Percentiles rank a stretch among this genome's conserved stretches.
phyloP scores from a whole-genome alignment of 2,113 vertebrate species.

The Balaenoptera acutorostrata region DNA sequence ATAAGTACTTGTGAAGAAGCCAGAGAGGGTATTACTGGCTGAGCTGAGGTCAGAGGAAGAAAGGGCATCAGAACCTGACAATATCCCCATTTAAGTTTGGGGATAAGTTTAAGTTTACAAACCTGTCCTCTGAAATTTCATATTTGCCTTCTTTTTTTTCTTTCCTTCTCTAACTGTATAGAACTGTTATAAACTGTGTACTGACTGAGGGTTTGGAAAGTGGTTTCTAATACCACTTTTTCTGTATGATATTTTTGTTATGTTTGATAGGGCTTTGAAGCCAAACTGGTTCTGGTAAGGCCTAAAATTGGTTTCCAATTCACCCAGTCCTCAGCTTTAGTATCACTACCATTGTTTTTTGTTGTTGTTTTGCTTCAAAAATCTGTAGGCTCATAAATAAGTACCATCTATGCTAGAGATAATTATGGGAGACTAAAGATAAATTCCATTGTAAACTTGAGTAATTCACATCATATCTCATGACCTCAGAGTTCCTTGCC shows the following conservation, averaged over 20 bases:
- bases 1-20: conserved; percentile 30
- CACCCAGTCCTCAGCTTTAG: not conserved
- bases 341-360: not conserved
- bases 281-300: not conserved
- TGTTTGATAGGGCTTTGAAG: not conserved
- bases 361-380: not conserved
- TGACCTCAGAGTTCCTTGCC: not conserved
- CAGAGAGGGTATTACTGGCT: not conserved
- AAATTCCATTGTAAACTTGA: not conserved
- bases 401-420: not conserved
- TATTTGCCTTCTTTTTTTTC: not conserved
- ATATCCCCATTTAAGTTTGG: conserved; percentile 13
- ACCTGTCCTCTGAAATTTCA: conserved; percentile 52
- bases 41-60: not conserved
- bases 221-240: not conserved
- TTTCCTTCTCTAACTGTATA: not conserved
- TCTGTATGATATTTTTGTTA: not conserved
- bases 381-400: not conserved
- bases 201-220: not conserved
- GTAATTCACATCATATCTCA: not conserved
- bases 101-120: not conserved
- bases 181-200: not conserved
- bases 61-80: not conserved
- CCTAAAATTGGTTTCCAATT: not conserved
- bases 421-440: not conserved